Conservation (phyloP, 1,140 invertebrate species). For the Venturia canescens region DNA sequence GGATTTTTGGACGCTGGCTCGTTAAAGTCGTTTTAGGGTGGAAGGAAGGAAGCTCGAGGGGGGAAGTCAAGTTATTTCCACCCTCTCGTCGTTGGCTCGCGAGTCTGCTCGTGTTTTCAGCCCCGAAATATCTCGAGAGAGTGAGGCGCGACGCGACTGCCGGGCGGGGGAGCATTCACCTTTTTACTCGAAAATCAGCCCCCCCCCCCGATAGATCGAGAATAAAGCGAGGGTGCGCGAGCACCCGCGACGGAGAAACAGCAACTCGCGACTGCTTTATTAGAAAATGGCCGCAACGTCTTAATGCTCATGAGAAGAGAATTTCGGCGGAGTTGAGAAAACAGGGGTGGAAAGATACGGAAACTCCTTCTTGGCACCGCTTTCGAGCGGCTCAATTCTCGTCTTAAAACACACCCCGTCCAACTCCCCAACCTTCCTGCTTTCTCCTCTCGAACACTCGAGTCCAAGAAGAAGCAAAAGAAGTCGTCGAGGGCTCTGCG, state of each 20-base stretch:
- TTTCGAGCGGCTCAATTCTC: conserved; percentile 39
- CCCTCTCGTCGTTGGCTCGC: conserved; percentile 4
- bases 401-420: not conserved
- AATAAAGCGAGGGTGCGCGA: conserved; percentile 3
- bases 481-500: not conserved
- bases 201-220: not conserved
- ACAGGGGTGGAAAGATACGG: conserved; percentile 1
- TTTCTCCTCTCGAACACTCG: not conserved
- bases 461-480: not conserved
- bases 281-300: conserved; percentile 74
- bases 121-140: conserved; percentile 18
- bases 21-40: conserved; percentile 68
- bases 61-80: conserved; percentile 26
- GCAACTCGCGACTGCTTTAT: conserved; percentile 70
- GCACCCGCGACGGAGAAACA: not conserved
- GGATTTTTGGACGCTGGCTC: conserved; percentile 67
- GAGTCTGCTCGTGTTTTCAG: not conserved
- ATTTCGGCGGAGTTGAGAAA: not conserved
- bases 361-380: conserved; percentile 36
- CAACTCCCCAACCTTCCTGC: not conserved
- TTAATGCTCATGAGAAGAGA: conserved; percentile 65
- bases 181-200: not conserved
- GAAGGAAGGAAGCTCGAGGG: conserved; percentile 18
- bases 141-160: not conserved
- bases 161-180: conserved; percentile 47